Base-by-base conservation (phyloP, 2,888 invertebrate genomes). In the Ectemnius cavifrons region DNA sequence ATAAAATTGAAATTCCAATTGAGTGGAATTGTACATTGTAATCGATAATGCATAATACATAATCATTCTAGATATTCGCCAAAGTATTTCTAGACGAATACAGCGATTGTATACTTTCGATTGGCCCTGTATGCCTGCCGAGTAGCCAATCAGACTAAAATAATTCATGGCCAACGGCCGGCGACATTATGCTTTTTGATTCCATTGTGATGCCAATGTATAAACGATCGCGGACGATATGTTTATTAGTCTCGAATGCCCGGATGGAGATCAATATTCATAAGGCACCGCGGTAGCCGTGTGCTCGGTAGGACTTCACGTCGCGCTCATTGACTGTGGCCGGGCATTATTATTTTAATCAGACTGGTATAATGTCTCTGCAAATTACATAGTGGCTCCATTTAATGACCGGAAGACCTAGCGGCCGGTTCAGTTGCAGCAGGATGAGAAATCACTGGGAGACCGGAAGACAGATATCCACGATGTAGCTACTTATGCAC, bases 201-300 rank as follows among this genome's bases (percentile, higher is more conserved):
- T 76, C 69, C 71, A 83, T 80, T 83, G 82, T 83, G 61, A 76
- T 78, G 72, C 78, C 46, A 80, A 73, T 75, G 76, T 61, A 78
- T 80, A 71, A 82, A 83, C 77, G 81, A 81, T 77, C 67, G 57
- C 70, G 67, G 49, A 71, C 81, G 77, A 81, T 79, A 79, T 82
- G 79, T 79, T 83, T 80, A 82, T 83, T 81, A 81, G 37, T 37
- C 8, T 71, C 75, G 71, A 76, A 74, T 71, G 82, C 84, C 37
- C 85, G 85, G 86, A 87, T 84, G 84, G 82, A 75, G 85, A 87
- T 88, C 85, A 88, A 88, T 88, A 88, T 89, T 89, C 87, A 88
- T 88, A 88, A 88, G 88, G 63, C 63, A 59, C 37, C 11, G 37
- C 23, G 37, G 37, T 8, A 23, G 23, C 23, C 23, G 23, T 23